Evolutionary conservation across 2,113 vertebrate genomes (phyloP).

Genomic region (Catagonus wagneri): DNA sequence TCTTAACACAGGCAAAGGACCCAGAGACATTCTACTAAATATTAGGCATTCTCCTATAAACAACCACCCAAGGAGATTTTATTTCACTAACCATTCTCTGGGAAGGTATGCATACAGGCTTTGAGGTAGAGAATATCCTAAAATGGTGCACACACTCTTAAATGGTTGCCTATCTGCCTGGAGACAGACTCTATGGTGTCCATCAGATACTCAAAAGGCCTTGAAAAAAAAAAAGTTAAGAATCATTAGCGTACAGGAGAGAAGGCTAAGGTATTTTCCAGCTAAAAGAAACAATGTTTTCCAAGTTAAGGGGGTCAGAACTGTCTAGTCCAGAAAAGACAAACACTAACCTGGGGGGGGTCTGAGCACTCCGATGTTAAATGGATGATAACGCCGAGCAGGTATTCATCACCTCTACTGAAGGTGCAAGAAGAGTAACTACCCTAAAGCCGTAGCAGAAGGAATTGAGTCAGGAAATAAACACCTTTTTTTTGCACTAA

Average conservation of each 20-base stretch:
- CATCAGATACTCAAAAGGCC: background rate
- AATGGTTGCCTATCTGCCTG: background rate
- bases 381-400: background rate
- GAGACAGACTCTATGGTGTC: background rate
- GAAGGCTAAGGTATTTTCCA: background rate
- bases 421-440: background rate
- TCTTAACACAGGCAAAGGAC: background rate
- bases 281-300: background rate
- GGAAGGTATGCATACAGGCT: background rate
- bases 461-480: background rate
- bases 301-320: background rate
- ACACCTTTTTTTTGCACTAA: constrained; percentile 1
- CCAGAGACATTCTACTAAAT: background rate
- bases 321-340: background rate
- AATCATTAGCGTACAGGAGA: background rate
- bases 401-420: background rate
- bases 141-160: background rate
- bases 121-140: background rate
- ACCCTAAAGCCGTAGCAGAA: background rate
- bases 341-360: background rate
- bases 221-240: background rate
- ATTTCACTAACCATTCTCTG: background rate
- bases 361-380: background rate
- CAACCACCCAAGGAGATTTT: background rate
- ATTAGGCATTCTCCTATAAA: background rate